Conservation (phyloP, 1,140 invertebrate species). For the Psilanteris sp. region DNA sequence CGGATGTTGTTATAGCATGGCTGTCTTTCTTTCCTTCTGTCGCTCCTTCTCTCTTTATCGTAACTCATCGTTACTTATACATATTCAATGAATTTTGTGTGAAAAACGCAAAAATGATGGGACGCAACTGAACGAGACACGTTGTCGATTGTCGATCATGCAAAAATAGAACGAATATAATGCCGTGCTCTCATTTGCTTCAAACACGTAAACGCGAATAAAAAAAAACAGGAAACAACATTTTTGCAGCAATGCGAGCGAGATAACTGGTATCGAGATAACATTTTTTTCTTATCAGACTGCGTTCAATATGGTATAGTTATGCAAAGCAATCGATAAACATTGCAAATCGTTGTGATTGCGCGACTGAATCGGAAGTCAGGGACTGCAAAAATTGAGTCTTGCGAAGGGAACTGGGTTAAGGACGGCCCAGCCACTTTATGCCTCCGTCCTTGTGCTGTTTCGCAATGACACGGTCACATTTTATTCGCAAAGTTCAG, state of each 20-base stretch:
- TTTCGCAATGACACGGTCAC: constrained; percentile 14
- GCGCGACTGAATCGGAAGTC: constrained; percentile 20
- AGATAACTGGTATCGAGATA: background rate
- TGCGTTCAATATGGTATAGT: no score
- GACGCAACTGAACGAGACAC: constrained; percentile 9
- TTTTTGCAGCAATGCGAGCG: constrained; percentile 7
- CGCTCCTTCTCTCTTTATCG: no score
- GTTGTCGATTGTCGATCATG: constrained; percentile 14
- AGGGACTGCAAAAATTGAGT: no score
- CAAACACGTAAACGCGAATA: constrained; percentile 13
- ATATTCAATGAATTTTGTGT: constrained; percentile 51
- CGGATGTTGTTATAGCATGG: constrained; percentile 43
- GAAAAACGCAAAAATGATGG: constrained; percentile 42
- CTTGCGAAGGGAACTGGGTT: constrained; percentile 35
- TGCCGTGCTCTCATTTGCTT: constrained; percentile 1
- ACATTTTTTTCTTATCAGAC: no score
- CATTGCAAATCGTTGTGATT: background rate
- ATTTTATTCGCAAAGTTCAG: constrained; percentile 27
- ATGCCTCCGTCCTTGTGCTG: constrained; percentile 13
- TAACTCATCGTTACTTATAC: constrained; percentile 37
- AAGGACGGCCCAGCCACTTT: constrained; percentile 30
- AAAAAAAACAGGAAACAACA: constrained; percentile 27
- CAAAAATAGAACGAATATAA: constrained; percentile 46
- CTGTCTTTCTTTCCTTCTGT: no score
- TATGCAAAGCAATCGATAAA: constrained; percentile 5